A percentile compares a stretch with the other conserved stretches of the same genome.
Conservation (phyloP, 2,888 invertebrate species). For the Cremastobaeus sp. region DNA sequence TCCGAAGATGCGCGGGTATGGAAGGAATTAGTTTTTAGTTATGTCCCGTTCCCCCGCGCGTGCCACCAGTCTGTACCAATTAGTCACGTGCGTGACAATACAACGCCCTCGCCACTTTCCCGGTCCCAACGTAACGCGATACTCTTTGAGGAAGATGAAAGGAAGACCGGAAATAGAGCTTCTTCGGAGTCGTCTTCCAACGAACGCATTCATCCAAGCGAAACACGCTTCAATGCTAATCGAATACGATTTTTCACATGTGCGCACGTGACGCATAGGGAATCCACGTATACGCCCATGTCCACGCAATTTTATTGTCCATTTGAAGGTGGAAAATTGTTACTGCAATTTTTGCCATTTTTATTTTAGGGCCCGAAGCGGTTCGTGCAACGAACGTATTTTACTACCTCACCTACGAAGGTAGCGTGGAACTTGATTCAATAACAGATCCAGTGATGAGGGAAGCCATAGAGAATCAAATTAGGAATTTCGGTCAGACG, state of each 20-base stretch:
- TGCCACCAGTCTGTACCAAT: slow-evolving; percentile 72
- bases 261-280: too few relatives aligned
- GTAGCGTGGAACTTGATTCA: slow-evolving; percentile 94
- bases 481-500: slow-evolving; percentile 98
- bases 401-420: slow-evolving; percentile 99
- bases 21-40: slow-evolving; percentile 77
- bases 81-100: slow-evolving; percentile 76
- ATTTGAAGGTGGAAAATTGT: too few relatives aligned
- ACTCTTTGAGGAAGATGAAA: slow-evolving; percentile 54
- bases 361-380: slow-evolving; percentile 98
- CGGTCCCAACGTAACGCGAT: slow-evolving; percentile 73
- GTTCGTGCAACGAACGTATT: slow-evolving; percentile 99
- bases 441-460: slow-evolving; percentile 93
- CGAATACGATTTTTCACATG: too few relatives aligned
- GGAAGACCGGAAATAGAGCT: slow-evolving; percentile 59
- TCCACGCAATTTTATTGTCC: too few relatives aligned
- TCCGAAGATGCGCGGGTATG: slow-evolving; percentile 75
- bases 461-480: slow-evolving; percentile 97
- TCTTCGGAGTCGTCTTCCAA: slow-evolving; percentile 30
- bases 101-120: slow-evolving; percentile 65
- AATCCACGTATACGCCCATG: too few relatives aligned
- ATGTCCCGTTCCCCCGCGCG: slow-evolving; percentile 61
- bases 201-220: too few relatives aligned
- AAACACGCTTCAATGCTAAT: too few relatives aligned
- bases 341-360: too few relatives aligned